These are phyloP conservation scores for Deroptyus accipitrinus DNA, from an alignment of 2,113 vertebrate genomes.

Conservation along the genomic window DNA sequence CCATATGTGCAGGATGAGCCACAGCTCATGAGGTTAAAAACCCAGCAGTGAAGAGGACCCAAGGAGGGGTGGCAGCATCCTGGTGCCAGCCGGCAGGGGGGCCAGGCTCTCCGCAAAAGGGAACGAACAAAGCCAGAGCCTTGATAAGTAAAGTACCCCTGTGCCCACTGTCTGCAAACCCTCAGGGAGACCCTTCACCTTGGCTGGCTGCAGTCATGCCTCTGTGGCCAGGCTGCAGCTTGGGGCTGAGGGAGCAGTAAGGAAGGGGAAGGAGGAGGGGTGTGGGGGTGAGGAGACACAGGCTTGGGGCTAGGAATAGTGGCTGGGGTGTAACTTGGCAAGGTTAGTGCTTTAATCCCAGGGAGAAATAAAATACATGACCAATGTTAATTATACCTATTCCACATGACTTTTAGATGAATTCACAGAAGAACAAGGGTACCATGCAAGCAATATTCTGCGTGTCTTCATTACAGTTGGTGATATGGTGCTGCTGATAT, in stretches of 20 bases:
- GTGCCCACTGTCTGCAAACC: background rate
- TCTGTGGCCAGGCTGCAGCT: fast-evolving
- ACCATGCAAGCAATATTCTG: background rate
- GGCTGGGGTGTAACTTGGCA: background rate
- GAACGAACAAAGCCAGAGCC: background rate
- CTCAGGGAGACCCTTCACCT: background rate
- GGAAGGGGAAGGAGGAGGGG: background rate
- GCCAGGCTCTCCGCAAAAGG: background rate
- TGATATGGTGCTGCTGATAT: background rate
- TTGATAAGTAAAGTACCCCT: no score
- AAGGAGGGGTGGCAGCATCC: background rate
- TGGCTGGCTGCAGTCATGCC: fast-evolving
- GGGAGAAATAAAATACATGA: background rate
- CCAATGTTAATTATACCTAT: background rate
- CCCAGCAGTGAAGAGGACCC: background rate
- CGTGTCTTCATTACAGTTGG: background rate
- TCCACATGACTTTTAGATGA: background rate
- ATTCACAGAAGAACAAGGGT: background rate
- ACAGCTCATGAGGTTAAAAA: background rate
- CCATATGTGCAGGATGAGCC: fast-evolving
- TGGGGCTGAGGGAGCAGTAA: background rate
- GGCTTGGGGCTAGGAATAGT: background rate
- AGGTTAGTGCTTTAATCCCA: background rate
- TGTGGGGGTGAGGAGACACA: background rate
- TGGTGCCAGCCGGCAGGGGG: background rate